Evolutionary conservation across 2,113 vertebrate genomes (phyloP).

Genomic region (Paradisaea rubra): DNA sequence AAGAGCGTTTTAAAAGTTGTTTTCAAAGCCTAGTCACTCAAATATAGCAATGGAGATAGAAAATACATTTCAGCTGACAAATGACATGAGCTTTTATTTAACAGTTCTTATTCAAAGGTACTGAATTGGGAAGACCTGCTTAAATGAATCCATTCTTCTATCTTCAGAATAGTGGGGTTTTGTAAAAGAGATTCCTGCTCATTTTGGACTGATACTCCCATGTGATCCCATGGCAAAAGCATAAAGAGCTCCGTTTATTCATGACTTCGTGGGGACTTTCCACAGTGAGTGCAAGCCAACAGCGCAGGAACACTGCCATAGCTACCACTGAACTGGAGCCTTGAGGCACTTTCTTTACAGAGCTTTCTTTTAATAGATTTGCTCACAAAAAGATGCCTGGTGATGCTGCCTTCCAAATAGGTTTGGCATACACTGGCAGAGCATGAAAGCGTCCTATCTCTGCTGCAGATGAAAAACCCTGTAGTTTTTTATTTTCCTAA

Average conservation of each 20-base stretch:
- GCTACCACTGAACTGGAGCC: background rate
- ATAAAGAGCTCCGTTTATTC: constrained; percentile 24
- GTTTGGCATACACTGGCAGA: background rate
- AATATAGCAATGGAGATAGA: background rate
- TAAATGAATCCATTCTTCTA: constrained; percentile 23
- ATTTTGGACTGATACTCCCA: background rate
- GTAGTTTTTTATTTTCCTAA: background rate
- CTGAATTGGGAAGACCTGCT: constrained; percentile 31
- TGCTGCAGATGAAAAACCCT: background rate
- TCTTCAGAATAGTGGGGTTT: background rate
- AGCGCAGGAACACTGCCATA: background rate
- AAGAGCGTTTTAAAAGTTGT: background rate
- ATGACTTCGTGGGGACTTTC: constrained; percentile 22
- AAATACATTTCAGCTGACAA: constrained; percentile 46
- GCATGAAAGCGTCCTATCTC: background rate
- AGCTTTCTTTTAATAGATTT: background rate
- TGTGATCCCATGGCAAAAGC: constrained; percentile 32
- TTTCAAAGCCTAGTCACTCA: background rate
- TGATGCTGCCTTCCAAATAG: background rate
- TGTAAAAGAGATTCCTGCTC: constrained; percentile 9
- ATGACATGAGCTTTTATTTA: constrained; percentile 10
- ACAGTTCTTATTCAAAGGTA: constrained; percentile 13
- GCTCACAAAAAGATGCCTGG: background rate
- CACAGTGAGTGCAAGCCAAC: background rate
- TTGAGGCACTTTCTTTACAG: background rate